Evolutionary conservation across 2,888 invertebrate genomes (phyloP).

Genomic region (Phaonia tiefii): DNA sequence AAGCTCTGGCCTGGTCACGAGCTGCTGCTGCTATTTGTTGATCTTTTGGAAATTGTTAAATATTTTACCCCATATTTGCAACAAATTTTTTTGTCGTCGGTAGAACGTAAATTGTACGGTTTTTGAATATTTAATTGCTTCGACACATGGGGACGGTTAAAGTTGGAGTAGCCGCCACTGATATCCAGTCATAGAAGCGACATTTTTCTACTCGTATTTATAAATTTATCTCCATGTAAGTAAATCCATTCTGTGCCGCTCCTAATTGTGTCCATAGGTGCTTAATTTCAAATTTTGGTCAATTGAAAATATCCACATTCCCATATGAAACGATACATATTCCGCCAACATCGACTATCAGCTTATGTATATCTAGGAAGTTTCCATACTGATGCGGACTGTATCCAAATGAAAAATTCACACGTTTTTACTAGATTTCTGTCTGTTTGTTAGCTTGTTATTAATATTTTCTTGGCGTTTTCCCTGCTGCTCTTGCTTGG

Average conservation of each 20-base stretch:
- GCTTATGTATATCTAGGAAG: too few species aligned
- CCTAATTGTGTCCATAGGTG: neutral
- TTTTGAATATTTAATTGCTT: conserved; percentile 62
- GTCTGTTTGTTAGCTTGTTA: conserved; percentile 49
- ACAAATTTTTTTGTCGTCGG: conserved; percentile 72
- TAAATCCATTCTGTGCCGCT: neutral
- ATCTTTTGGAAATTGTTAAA: conserved; percentile 50
- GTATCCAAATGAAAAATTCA: conserved; percentile 66
- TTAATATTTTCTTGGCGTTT: conserved; percentile 56
- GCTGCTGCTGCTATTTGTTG: conserved; percentile 58
- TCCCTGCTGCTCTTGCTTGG: conserved; percentile 31
- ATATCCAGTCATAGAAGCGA: neutral
- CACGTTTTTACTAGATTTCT: conserved; percentile 59
- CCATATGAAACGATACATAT: neutral
- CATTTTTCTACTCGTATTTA: neutral
- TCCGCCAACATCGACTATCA: neutral
- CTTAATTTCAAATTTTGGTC: conserved; percentile 17
- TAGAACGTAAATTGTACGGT: conserved; percentile 72
- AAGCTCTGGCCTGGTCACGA: conserved; percentile 56
- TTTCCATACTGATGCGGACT: conserved; percentile 18
- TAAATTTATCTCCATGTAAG: neutral
- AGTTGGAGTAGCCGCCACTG: conserved; percentile 13
- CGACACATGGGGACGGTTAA: conserved; percentile 18
- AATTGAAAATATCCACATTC: conserved; percentile 5
- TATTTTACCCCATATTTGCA: conserved; percentile 57